Percentiles rank a stretch among this genome's conserved stretches.
Conservation (phyloP, 2,113 vertebrate genomes). For the Oncorhynchus keta region DNA sequence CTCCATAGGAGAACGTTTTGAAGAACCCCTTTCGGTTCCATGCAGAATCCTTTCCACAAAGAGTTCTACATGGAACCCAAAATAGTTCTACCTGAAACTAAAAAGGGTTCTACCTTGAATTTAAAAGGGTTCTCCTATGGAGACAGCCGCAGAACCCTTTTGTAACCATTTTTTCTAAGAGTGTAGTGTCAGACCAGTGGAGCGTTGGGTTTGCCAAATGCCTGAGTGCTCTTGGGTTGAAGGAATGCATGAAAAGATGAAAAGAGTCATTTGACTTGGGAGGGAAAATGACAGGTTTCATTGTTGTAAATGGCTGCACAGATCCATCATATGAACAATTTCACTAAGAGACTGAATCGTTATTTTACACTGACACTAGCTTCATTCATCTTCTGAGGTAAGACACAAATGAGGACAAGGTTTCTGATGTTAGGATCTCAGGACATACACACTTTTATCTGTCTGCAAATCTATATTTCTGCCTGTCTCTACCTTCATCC, state of each 20-base stretch:
- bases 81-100: too few relatives aligned
- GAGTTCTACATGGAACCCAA: too few relatives aligned
- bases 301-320: constrained; percentile 52
- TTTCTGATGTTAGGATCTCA: neutral
- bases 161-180: too few relatives aligned
- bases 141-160: too few relatives aligned
- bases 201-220: neutral
- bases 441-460: neutral
- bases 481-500: constrained; percentile 18
- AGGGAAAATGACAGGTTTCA: constrained; percentile 58
- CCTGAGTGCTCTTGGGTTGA: constrained; percentile 25
- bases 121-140: too few relatives aligned
- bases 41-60: too few relatives aligned
- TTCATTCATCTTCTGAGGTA: constrained; percentile 72
- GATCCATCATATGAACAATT: constrained; percentile 69
- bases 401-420: constrained; percentile 37
- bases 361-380: constrained; percentile 53
- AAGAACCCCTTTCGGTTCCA: too few relatives aligned
- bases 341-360: constrained; percentile 64
- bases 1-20: too few relatives aligned
- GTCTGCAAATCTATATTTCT: neutral
- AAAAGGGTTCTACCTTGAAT: too few relatives aligned
- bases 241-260: constrained; percentile 29
- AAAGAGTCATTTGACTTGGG: constrained; percentile 39
- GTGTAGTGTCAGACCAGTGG: neutral